Evolutionary conservation across 2,888 invertebrate species (phyloP), one percentile per base, ranked within the genome.

Genomic region (Lissocephala sabroskyi): DNA sequence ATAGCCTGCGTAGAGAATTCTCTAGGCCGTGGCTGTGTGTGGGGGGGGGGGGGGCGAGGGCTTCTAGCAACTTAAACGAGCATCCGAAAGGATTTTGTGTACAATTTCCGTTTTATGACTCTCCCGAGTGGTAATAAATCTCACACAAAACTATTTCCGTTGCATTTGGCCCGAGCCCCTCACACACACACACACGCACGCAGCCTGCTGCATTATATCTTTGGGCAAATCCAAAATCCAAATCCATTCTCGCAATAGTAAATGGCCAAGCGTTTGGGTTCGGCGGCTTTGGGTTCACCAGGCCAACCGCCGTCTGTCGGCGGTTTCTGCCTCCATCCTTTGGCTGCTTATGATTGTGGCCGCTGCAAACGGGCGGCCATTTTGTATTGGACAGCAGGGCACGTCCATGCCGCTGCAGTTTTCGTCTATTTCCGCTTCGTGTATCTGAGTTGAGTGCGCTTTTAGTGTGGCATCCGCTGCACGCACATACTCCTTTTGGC

Each of bases 91-190:
- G 82, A 81, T 80, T 80, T 81, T 82, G 82, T 81, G 75, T 80
- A 82, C 82, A 82, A 83, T 83, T 82, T 82, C 82, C 83, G 81
- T 82, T 80, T 82, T 81, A 82, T 83, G 80, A 82, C 82, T 81
- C 82, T 82, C 82, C 75, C 79, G 83, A 82, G 82, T 78, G 81
- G 82, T 79, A 82, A 82, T 82, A 82, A 82, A 82, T 82, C 82
- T 82, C 79, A 73, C 81, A 77, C 80, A 78, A 81, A 82, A 82
- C 83, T 82, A 83, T 82, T 82, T 82, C 82, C 83, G 80, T 73
- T 80, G 80, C 78, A 80, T 79, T 81, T n/a, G n/a, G n/a, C n/a
- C n/a, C 75, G 65, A 71, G 73, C 65, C 77, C 70, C 63, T 62
- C 10, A 23, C n/a, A 29, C 13, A n/a, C n/a, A 23, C n/a, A 29